These are phyloP conservation scores for Agriopis marginaria DNA, from an alignment of 2,888 invertebrate species.

Conservation along the genomic window DNA sequence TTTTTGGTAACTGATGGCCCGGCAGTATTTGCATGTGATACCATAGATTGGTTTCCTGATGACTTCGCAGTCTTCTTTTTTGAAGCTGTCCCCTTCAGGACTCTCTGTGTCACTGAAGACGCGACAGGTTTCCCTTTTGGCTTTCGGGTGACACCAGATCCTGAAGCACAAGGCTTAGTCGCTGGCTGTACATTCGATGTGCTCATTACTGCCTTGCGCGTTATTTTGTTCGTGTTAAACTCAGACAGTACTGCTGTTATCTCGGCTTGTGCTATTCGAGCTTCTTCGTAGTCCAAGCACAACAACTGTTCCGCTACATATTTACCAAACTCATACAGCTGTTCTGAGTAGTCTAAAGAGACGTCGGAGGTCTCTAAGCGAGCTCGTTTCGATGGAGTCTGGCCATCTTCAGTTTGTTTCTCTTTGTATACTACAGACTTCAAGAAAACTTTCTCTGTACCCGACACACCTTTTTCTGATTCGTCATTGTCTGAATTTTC, in stretches of 20 bases:
- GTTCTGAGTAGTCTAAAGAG: neutral
- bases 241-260: neutral
- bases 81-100: neutral
- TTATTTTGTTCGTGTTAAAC: neutral
- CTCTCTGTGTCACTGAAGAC: neutral
- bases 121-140: neutral
- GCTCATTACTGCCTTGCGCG: neutral
- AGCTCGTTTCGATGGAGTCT: neutral
- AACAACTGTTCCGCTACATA: slow-evolving; percentile 3
- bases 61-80: neutral
- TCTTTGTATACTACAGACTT: neutral
- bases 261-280: neutral
- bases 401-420: neutral
- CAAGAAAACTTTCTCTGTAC: neutral
- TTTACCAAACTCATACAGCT: slow-evolving; percentile 9
- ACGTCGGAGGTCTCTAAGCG: neutral
- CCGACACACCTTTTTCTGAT: neutral
- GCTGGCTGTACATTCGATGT: neutral
- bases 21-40: neutral
- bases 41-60: neutral
- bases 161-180: neutral
- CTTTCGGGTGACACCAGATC: neutral
- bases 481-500: neutral
- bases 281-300: slow-evolving; percentile 2
- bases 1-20: neutral